Base-by-base conservation (phyloP, 2,888 invertebrate species). In the Xylota sylvarum region DNA sequence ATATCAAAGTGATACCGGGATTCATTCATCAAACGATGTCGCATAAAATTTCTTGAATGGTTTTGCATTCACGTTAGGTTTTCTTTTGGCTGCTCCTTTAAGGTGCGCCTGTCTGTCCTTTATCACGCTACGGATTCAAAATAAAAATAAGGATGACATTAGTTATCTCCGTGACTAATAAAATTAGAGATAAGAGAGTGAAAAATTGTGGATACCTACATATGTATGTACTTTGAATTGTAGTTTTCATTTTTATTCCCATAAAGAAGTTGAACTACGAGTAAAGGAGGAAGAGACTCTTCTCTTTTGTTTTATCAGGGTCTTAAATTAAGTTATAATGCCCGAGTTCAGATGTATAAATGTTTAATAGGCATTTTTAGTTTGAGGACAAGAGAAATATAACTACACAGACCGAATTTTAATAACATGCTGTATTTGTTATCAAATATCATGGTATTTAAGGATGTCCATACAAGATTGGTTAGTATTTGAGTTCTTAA, bases 1-100 rank as follows among this genome's bases (percentile, higher is more conserved):
- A 72, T 76, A 80, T 77, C 76, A 72, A 85, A 80, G 65, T 46
- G 65, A 72, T 72, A 72, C 70, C 60, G 56, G 35, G 50, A 69
- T 82, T 86, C 77, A 82, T 86, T 78, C 81, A 86, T 86, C 86
- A 86, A 77, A 77, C 60, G 60, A 55, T 86, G 86, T 86, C 81
- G 77, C 69, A 82, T 86, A 77, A 46, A 70, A 80, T 72, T 79
- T 84, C 64, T 65, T 80, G 65, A 80, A 81, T 80, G 80, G 69
- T 62, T 56, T 79, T 37, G 60, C 72, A 37, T 52, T 30, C 12
- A 32, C 19, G 12, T 48, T 64, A 4, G 56, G 56, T 30, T 40
- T 58, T 17, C 4, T 46, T 14, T 64, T 67, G 19, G 43, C 10
- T 35, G 60, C n/a, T 74, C 37, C 32, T 60, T 74, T 10, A 74